Percentiles rank a stretch among this genome's conserved stretches.
phyloP scores from a whole-genome alignment of 1,140 invertebrate genomes.

The Liolophura sinensis region DNA sequence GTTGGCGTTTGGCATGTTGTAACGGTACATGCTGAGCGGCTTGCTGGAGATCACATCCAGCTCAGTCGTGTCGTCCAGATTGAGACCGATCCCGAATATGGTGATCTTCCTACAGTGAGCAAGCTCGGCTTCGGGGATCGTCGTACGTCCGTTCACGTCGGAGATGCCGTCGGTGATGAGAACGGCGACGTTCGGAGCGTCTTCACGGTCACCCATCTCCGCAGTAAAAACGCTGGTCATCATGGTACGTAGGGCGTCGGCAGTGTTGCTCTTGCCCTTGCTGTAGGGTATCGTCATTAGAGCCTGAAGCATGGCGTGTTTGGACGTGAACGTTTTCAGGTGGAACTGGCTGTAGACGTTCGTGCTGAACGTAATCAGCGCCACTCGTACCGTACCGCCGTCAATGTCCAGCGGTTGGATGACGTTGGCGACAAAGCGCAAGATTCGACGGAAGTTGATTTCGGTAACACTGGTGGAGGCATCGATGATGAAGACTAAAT shows the following conservation, averaged over 20 bases:
- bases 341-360: slow-evolving; percentile 36
- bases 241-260: slow-evolving; percentile 32
- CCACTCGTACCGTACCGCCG: slow-evolving; percentile 30
- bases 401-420: slow-evolving; percentile 36
- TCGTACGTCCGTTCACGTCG: slow-evolving; percentile 33
- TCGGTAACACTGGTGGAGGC: slow-evolving; percentile 40
- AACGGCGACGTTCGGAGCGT: slow-evolving; percentile 42
- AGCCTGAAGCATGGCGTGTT: slow-evolving; percentile 25
- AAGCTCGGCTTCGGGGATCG: slow-evolving; percentile 26
- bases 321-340: slow-evolving; percentile 26
- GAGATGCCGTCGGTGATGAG: slow-evolving; percentile 47
- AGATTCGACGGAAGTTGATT: slow-evolving; percentile 36
- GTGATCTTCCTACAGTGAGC: slow-evolving; percentile 10
- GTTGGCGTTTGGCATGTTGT: slow-evolving; percentile 11
- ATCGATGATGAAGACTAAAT: slow-evolving; percentile 42
- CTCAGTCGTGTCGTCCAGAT: slow-evolving; percentile 3
- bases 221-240: slow-evolving; percentile 35
- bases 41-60: slow-evolving; percentile 4
- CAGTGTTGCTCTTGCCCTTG: slow-evolving; percentile 43
- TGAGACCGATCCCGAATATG: slow-evolving; percentile 34
- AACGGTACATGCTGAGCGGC: not conserved
- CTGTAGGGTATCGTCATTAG: slow-evolving; percentile 37
- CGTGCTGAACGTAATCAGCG: slow-evolving; percentile 39
- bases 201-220: slow-evolving; percentile 40
- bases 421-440: slow-evolving; percentile 39